These are phyloP conservation scores for Hesperia comma DNA, from an alignment of 2,888 invertebrate species.

Conservation along the genomic window DNA sequence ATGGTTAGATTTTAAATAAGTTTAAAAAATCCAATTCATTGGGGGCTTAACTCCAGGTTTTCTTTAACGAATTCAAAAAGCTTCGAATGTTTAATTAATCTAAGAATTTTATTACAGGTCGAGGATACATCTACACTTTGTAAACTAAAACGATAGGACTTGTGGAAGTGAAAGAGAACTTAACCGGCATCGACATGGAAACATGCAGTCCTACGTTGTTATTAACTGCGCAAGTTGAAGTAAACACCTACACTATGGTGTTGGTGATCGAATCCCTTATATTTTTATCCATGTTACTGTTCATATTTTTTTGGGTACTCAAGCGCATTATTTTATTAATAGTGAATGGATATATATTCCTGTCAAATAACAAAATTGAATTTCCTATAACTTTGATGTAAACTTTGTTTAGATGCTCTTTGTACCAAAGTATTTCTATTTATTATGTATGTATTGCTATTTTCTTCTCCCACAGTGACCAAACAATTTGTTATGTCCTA, in stretches of 20 bases:
- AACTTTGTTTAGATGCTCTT: neutral
- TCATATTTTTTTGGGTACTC: neutral
- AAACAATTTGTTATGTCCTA: too few relatives aligned
- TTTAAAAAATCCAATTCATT: neutral
- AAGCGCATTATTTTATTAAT: neutral
- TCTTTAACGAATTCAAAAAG: too few relatives aligned
- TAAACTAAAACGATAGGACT: neutral
- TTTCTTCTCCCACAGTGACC: neutral
- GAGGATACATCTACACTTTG: neutral
- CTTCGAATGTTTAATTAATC: neutral
- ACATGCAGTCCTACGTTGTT: constrained; percentile 7
- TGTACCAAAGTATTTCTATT: too few relatives aligned
- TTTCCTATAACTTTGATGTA: constrained; percentile 2
- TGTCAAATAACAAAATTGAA: constrained; percentile 6
- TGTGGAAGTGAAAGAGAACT: neutral
- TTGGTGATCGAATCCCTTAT: neutral
- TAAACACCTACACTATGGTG: constrained; percentile 6
- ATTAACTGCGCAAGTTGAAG: neutral
- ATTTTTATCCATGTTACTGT: constrained; percentile 7
- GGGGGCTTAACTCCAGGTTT: too few relatives aligned
- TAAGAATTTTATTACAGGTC: neutral
- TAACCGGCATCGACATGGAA: neutral
- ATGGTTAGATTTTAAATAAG: neutral
- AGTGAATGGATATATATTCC: neutral
- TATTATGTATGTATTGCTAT: neutral